A percentile compares a stretch with the other conserved stretches of the same genome.
Conservation (phyloP, 2,113 vertebrate genomes). For the Burhinus oedicnemus region DNA sequence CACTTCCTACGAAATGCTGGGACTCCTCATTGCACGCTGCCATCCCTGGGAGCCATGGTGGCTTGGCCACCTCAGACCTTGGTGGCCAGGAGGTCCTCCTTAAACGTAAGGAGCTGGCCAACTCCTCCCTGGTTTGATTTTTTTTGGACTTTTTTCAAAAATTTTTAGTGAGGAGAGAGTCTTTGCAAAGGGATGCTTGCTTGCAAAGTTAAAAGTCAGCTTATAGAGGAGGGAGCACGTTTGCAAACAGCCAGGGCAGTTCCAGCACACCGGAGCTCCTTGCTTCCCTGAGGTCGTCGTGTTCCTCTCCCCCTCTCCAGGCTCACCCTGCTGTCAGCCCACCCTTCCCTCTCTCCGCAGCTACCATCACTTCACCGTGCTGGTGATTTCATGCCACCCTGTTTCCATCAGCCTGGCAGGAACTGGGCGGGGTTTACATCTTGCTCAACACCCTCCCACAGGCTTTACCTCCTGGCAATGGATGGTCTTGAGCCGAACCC, state of each 20-base stretch:
- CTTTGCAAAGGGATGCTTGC: neutral
- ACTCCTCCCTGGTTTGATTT: neutral
- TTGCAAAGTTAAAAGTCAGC: neutral
- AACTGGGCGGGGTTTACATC: neutral
- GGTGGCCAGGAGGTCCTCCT: neutral
- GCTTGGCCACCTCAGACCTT: neutral
- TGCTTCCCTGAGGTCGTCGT: no score
- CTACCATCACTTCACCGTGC: neutral
- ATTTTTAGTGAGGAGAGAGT: neutral
- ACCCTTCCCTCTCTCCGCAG: neutral
- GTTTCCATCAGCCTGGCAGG: neutral
- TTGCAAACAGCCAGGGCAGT: neutral
- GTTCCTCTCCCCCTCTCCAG: neutral
- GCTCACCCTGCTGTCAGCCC: neutral
- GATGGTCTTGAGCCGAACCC: neutral
- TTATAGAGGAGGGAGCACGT: fast-evolving
- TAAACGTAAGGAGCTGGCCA: neutral
- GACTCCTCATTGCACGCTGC: neutral
- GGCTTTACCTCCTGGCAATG: neutral
- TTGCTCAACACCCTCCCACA: neutral
- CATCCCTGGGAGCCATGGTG: neutral
- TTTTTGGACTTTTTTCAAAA: neutral
- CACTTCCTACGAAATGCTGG: fast-evolving
- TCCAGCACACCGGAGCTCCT: fast-evolving
- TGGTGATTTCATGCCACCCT: neutral